Evolutionary conservation across 2,888 invertebrate genomes (phyloP), one percentile per base, ranked within the genome.

Genomic region (Lutraria lutraria): DNA sequence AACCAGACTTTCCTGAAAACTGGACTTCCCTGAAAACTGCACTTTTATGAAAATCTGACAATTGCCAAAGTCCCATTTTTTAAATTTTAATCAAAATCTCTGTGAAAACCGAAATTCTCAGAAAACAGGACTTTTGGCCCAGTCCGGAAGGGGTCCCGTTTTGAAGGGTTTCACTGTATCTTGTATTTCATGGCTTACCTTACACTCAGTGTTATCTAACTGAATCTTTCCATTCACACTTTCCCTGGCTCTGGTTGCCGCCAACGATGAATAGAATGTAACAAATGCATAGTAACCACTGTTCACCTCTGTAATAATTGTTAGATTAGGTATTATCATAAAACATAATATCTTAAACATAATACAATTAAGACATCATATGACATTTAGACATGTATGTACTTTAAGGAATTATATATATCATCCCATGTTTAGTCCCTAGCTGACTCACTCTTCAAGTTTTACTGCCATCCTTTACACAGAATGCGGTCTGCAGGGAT

Each of bases 231-330:
- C 89, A n/a, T 86, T 93, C 21, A 94, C 82, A 13, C 91, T 81
- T 19, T 90, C 92, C 34, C 93, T 93, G 12, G 95, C 94, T 53
- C 80, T 86, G 3, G 87, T 85, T 3, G 94, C 94, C 25, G 92
- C 91, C 76, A 87, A 81, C 15, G 90, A 86, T 10, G 94, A 93
- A 84, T 95, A 95, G 85, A 94, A 95, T 56, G 94, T 94, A 53
- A 95, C 94, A 92, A 95, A 95, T 4, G 94, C 95, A 89, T 95
- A 95, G 80, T 83, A 94, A 1, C 91, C 83, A 80, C 80, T 60
- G 13, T 54, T 80, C 0, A 54, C 21, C 56, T 85, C 85, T 81
- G 25, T 12, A 76, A n/a, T n/a, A n/a, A n/a, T n/a, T n/a, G n/a
- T n/a, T n/a, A n/a, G n/a, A n/a, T n/a, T n/a, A n/a, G n/a, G n/a